Evolutionary conservation across 2,888 invertebrate genomes (phyloP), one percentile per base, ranked within the genome.

Genomic region (Caradrina clavipalpis): DNA sequence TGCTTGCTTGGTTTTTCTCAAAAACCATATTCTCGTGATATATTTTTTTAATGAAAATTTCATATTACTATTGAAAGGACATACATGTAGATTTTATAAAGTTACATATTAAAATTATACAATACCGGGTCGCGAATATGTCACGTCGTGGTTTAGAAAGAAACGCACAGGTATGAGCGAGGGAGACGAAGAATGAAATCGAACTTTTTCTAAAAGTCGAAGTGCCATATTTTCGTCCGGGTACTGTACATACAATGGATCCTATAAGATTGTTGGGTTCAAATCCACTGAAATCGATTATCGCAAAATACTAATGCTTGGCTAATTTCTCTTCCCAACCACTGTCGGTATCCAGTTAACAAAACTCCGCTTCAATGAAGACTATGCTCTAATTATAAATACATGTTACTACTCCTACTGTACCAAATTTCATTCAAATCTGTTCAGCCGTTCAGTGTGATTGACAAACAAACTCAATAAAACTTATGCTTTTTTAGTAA

Each of bases 1-100:
- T 81, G 60, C 56, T 53, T 35, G 17, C n/a, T 35, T 74, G 65
- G 71, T 49, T 72, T 78, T 76, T 82, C n/a, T 57, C 15, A 76
- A 73, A 81, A 78, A 73, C 78, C 81, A 66, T 70, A 47, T 74
- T 13, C 49, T 19, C 39, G 45, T 50, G 55, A 55, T 60, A 13
- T 56, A 35, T 66, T 35, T 51, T 73, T 66, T 35, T 0, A n/a
- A 69, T 66, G 15, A 67, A 55, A 56, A 6, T 42, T 21, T 50
- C 42, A 45, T 69, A 42, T 47, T 55, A 17, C 31, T 39, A 39
- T 55, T 51, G 31, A 60, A 51, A 78, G 31, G 49, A 53, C 56
- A 67, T 58, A 79, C 54, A 60, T 60, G 35, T 59, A 79, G 31
- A 78, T 67, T 73, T 55, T 53, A 59, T 55, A 51, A 50, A 58